Evolutionary conservation across 2,113 vertebrate species (phyloP).

Genomic region (Daboia siamensis): DNA sequence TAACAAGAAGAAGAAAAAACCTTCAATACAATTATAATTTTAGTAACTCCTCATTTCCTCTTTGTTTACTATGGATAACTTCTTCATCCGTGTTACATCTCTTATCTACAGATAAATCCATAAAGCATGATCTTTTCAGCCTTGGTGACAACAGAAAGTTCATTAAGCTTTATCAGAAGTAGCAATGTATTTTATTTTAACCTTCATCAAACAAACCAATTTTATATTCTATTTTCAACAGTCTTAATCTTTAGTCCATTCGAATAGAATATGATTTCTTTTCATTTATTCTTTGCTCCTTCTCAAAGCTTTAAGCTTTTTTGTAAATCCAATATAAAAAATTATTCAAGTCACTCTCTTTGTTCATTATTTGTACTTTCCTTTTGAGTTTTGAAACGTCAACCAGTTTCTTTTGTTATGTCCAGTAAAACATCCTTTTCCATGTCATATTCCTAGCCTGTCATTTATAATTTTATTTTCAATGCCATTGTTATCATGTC

Average conservation of each 20-base stretch:
- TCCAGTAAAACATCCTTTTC: not conserved
- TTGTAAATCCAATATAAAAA: not conserved
- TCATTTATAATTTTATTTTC: not conserved
- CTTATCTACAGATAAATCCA: not conserved
- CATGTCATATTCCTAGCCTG: not conserved
- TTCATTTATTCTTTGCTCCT: not conserved
- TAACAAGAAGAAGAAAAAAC: not conserved
- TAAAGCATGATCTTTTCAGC: not conserved
- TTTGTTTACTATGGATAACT: not conserved
- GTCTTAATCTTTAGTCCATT: not conserved
- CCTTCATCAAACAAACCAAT: not conserved
- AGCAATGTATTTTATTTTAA: not conserved
- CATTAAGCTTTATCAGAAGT: not conserved
- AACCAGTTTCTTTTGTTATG: not conserved
- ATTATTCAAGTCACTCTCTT: not conserved
- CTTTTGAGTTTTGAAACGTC: not conserved
- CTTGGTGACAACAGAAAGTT: not conserved
- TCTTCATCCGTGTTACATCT: not conserved
- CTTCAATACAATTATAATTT: not conserved
- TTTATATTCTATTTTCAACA: not conserved
- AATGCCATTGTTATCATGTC: not conserved
- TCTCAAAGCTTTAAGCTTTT: not conserved
- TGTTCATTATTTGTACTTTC: not conserved
- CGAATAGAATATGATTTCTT: not conserved
- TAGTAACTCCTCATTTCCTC: not conserved